These are phyloP conservation scores for Andrena dorsata DNA, from an alignment of 2,888 invertebrate species.

Conservation along the genomic window DNA sequence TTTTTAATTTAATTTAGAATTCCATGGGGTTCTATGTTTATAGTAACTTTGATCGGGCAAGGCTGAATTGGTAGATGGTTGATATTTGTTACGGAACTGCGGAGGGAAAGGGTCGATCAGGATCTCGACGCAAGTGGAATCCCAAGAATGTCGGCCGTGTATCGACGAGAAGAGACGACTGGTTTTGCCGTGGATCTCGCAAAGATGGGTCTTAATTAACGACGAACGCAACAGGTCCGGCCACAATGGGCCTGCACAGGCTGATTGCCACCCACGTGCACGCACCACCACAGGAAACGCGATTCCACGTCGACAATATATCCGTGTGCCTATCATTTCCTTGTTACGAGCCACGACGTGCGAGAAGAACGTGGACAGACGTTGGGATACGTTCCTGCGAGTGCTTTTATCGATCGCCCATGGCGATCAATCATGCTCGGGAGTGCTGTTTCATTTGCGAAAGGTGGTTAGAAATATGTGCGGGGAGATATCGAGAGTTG, in stretches of 20 bases:
- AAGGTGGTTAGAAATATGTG: too few relatives aligned
- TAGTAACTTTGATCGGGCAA: background rate
- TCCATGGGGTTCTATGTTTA: too few relatives aligned
- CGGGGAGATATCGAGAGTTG: too few relatives aligned
- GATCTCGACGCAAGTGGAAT: slow-evolving; percentile 9
- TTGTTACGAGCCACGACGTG: slow-evolving; percentile 33
- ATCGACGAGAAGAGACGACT: slow-evolving; percentile 67
- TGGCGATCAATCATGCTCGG: too few relatives aligned
- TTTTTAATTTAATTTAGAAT: too few relatives aligned
- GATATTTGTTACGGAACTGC: background rate
- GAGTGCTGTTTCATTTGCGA: too few relatives aligned
- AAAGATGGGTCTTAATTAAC: slow-evolving; percentile 77
- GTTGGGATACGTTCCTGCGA: background rate
- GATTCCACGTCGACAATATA: slow-evolving; percentile 39
- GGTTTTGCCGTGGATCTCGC: slow-evolving; percentile 50
- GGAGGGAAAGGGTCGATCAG: background rate
- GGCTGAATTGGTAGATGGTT: background rate
- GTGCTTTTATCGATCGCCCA: background rate
- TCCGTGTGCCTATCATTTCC: slow-evolving; percentile 58
- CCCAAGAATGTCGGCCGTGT: slow-evolving; percentile 16
- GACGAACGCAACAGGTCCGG: slow-evolving; percentile 69
- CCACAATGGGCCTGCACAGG: slow-evolving; percentile 68
- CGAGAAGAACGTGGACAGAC: background rate
- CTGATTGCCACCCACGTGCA: slow-evolving; percentile 76
- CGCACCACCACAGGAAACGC: slow-evolving; percentile 43